These are phyloP conservation scores for Macrobrachium rosenbergii DNA, from an alignment of 1,140 invertebrate genomes.

Conservation along the genomic window DNA sequence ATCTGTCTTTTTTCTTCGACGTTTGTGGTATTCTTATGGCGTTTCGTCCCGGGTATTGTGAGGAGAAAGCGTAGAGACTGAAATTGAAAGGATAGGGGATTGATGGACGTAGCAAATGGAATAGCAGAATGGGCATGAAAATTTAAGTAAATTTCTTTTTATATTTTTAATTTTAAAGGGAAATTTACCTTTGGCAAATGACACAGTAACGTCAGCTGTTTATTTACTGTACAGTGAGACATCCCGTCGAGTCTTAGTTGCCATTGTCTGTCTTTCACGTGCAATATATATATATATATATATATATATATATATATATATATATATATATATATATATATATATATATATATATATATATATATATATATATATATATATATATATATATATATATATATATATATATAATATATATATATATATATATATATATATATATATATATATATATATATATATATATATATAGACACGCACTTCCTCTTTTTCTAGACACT, in stretches of 20 bases:
- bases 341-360: conserved; percentile 17
- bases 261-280: too few species aligned
- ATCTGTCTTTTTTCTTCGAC: too few species aligned
- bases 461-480: neutral
- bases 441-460: conserved; percentile 8
- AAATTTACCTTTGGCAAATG: neutral
- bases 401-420: neutral
- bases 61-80: too few species aligned
- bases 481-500: neutral
- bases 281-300: neutral
- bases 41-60: too few species aligned
- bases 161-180: neutral
- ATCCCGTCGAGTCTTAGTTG: too few species aligned
- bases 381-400: neutral
- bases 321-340: conserved; percentile 16
- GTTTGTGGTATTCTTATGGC: too few species aligned
- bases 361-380: neutral
- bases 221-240: too few species aligned
- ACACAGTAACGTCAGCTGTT: too few species aligned
- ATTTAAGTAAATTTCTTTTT: neutral
- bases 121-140: too few species aligned
- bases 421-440: neutral
- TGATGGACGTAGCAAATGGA: too few species aligned
- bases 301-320: conserved; percentile 15
- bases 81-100: too few species aligned